phyloP scores from a whole-genome alignment of 2,888 invertebrate genomes.

The Nomada hirtipes region DNA sequence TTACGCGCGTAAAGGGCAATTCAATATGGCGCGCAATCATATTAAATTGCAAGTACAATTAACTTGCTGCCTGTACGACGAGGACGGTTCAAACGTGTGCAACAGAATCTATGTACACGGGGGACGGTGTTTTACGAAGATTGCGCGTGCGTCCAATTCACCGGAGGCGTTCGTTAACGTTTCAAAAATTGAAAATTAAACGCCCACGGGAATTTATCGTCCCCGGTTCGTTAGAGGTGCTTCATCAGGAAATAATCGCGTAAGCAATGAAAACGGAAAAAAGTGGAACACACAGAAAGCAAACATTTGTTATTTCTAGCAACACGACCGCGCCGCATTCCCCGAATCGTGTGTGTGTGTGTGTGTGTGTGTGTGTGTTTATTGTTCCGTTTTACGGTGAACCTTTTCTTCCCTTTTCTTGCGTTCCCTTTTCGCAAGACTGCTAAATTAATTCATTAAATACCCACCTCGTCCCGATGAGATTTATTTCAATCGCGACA shows the following conservation, averaged over 20 bases:
- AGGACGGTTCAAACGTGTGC: background rate
- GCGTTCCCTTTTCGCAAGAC: background rate
- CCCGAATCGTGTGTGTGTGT: background rate
- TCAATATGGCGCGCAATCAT: background rate
- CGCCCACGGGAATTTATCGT: constrained; percentile 24
- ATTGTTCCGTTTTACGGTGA: background rate
- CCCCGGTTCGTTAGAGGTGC: constrained; percentile 41
- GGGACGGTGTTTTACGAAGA: constrained; percentile 32
- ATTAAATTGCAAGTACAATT: background rate
- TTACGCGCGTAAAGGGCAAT: background rate
- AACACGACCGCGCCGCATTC: background rate
- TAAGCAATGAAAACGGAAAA: background rate
- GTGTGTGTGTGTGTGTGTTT: background rate
- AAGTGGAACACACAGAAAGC: background rate
- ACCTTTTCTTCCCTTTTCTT: background rate
- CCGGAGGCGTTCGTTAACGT: constrained; percentile 30
- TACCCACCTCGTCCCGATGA: background rate
- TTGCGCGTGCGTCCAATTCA: constrained; percentile 31
- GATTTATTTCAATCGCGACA: too few species aligned
- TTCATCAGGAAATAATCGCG: constrained; percentile 41
- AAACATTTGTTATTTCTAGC: constrained; percentile 34
- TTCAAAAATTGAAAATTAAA: constrained; percentile 55
- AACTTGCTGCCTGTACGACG: background rate
- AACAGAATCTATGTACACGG: background rate
- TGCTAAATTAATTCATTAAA: background rate